Evolutionary conservation across 2,888 invertebrate genomes (phyloP), one percentile per base, ranked within the genome.

Genomic region (Latrodectus elegans): DNA sequence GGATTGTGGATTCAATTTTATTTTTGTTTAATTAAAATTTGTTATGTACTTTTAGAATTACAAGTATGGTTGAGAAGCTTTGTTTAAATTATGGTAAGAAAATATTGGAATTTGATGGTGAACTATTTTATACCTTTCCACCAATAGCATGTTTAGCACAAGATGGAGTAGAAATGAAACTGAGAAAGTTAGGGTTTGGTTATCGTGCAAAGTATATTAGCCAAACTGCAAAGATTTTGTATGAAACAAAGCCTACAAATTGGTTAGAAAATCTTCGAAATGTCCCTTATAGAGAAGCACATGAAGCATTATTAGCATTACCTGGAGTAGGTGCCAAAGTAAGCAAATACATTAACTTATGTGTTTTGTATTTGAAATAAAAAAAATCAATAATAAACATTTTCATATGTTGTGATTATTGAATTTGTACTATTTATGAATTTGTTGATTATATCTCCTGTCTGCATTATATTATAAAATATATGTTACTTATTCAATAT

Each of bases 271-370:
- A 93, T 75, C 93, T 99, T 8, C 94, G 95, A 89, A 92, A 93
- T 14, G 93, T 95, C 92, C 92, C 94, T 15, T 98, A 98, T 91
- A 93, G 93, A 70, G 94, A 95, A 89, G 96, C 97, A 0, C 95
- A 95, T 90, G 91, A 92, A 22, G 94, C 95, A 91, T 93, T 99
- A 8, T 95, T 96, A 93, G 94, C 94, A 89, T 92, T 99, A 55
- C 95, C 95, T 90, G 99, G 99, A 12, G 95, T 99, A 90, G 99
- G 99, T 4, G 96, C 97, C 11, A 99, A 99, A 95, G 97, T 96
- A 88, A 51, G 72, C 8, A 55, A 68, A 70, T 72, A 49, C 49
- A 14, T 26, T 67, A 8, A 70, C 1, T 68, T 60, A 38, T 53
- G 6, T 79, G 8, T 9, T 70, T 70, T 71, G 15, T 74, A 15